Evolutionary conservation across 2,888 invertebrate genomes (phyloP), one percentile per base, ranked within the genome.

Genomic region (Apantesis nais): DNA sequence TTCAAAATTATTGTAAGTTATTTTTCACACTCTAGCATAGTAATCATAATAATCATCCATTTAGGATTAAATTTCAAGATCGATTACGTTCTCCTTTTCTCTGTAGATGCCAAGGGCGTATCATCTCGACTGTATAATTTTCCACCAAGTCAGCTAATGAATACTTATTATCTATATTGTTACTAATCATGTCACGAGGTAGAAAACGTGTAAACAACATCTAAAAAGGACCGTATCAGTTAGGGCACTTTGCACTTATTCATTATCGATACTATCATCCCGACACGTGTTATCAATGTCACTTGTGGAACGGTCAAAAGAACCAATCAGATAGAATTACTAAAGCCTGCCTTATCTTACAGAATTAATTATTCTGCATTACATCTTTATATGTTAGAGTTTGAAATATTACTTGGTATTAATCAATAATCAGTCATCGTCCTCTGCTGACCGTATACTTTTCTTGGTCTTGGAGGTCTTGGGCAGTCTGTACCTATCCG

Each of bases 121-220:
- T 58, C 29, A 29, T 1, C 58, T 65, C 37, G n/a, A 25, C 25
- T 63, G 66, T 61, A 77, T 68, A 71, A 55, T 77, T 64, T 55
- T 66, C 29, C 16, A 29, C 14, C 25, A 58, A 29, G 58, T 55
- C 60, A 55, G 62, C 76, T 71, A 73, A 73, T 80, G 70, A 73
- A 63, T 65, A 66, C 58, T 65, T 60, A 65, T 64, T 62, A 70
- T 71, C 60, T 66, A 68, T 70, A 67, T 63, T n/a, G 48, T 39
- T 58, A 66, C 71, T 76, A 75, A 79, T 79, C 67, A 62, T 34
- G 73, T 71, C 74, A 72, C 70, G 68, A 79, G 14, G 22, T 41
- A 58, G 22, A n/a, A 29, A 66, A 55, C 31, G 44, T 79, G 72
- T 73, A 66, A 76, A 72, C 58, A 41, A 69, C 44, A 31, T 69